Conservation (phyloP, 2,797 vertebrate genomes). For the Picus viridis region DNA sequence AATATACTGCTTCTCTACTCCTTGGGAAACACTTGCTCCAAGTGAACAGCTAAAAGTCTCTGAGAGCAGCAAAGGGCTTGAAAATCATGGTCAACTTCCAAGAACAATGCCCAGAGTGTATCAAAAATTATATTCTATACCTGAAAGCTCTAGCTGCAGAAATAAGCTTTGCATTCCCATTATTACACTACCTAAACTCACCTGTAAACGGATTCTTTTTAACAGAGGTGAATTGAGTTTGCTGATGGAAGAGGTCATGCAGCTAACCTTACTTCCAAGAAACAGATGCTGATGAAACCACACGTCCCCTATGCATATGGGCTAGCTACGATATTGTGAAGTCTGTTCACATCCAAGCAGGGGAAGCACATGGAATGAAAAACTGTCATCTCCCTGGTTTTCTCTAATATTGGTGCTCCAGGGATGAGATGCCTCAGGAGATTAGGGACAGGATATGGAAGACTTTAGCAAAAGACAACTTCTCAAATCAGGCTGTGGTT, state of each 20-base stretch:
- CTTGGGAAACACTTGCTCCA: background rate
- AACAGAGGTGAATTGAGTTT: background rate
- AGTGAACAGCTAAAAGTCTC: background rate
- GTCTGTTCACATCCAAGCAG: background rate
- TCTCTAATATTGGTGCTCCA: constrained; percentile 10
- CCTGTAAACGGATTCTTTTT: background rate
- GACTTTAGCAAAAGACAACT: constrained; percentile 23
- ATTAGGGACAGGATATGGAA: constrained; percentile 58
- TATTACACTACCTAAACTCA: background rate
- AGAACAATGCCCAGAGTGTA: background rate
- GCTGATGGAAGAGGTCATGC: background rate
- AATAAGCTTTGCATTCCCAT: background rate
- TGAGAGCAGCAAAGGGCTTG: background rate
- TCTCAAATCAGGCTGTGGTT: constrained; percentile 7
- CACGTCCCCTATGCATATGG: background rate
- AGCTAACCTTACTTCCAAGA: background rate
- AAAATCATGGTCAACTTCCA: background rate
- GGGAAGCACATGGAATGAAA: background rate
- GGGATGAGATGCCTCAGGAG: constrained; percentile 6
- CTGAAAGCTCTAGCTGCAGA: background rate
- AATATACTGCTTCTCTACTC: background rate
- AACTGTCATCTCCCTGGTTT: background rate
- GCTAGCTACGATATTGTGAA: background rate
- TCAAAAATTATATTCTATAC: background rate
- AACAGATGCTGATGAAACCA: constrained; percentile 12